Conservation (phyloP, 1,140 invertebrate genomes). For the Sitobion miscanthi region DNA sequence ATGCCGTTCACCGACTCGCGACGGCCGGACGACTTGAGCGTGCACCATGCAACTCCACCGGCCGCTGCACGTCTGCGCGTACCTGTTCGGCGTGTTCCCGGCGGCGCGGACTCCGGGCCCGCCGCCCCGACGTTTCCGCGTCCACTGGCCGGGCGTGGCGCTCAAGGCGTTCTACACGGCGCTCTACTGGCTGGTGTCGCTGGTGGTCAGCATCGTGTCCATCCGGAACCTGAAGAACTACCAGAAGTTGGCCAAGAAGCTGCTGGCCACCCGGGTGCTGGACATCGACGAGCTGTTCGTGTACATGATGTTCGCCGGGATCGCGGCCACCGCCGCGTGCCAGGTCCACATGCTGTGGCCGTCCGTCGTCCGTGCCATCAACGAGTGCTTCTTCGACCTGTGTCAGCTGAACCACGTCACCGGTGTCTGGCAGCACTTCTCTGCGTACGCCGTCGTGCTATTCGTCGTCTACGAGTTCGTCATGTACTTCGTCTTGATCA, state of each 20-base stretch:
- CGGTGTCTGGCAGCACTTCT: neutral
- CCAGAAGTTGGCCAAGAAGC: neutral
- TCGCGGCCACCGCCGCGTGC: neutral
- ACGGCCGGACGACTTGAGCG: neutral
- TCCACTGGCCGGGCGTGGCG: neutral
- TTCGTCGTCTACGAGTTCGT: constrained; percentile 4
- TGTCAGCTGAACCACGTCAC: constrained; percentile 12
- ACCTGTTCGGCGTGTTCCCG: constrained; percentile 37
- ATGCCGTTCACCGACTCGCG: neutral
- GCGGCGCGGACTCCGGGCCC: neutral
- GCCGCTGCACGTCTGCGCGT: constrained; percentile 21
- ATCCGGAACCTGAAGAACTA: neutral
- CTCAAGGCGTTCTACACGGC: neutral
- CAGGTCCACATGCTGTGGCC: constrained; percentile 21
- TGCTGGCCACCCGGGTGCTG: neutral
- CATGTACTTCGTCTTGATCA: constrained; percentile 23
- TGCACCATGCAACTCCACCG: constrained; percentile 4
- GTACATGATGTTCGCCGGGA: constrained; percentile 16
- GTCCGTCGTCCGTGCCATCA: neutral
- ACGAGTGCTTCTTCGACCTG: constrained; percentile 37
- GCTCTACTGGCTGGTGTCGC: constrained; percentile 13
- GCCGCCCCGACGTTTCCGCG: neutral
- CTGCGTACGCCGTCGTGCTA: neutral
- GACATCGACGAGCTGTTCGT: constrained; percentile 21
- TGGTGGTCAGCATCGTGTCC: neutral